phyloP scores from a whole-genome alignment of 2,888 invertebrate genomes.

The Ormyrus thymus region DNA sequence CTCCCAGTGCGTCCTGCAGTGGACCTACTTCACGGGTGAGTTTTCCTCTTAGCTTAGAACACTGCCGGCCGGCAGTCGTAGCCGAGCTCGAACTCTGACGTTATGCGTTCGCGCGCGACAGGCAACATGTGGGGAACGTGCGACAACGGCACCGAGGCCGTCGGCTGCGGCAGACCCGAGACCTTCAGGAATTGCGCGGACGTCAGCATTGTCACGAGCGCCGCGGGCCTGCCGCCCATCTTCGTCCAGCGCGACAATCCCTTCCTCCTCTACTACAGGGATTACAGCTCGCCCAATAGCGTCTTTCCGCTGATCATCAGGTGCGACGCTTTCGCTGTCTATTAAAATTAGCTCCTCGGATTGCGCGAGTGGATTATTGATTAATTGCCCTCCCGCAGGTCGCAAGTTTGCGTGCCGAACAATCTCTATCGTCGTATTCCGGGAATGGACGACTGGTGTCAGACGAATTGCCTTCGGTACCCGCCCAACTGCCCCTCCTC shows the following conservation, averaged over 20 bases:
- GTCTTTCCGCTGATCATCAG: conserved; percentile 86
- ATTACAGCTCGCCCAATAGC: conserved; percentile 80
- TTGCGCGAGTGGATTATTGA: not conserved
- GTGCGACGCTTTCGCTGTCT: conserved; percentile 73
- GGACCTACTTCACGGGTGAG: conserved; percentile 91
- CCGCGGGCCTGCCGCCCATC: conserved; percentile 83
- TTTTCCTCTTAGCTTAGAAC: not conserved
- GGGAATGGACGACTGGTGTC: conserved; percentile 90
- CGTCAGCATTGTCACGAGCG: conserved; percentile 87
- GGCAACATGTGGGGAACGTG: conserved; percentile 95
- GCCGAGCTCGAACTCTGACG: too few species aligned
- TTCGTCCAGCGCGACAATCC: conserved; percentile 84
- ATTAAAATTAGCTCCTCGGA: too few species aligned
- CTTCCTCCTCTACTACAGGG: conserved; percentile 86
- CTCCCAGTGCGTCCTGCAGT: conserved; percentile 92
- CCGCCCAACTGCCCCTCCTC: conserved; percentile 89
- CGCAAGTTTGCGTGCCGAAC: conserved; percentile 86
- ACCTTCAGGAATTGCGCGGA: conserved; percentile 95
- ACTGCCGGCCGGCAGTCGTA: not conserved
- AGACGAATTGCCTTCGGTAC: conserved; percentile 89
- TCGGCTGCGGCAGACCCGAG: conserved; percentile 93
- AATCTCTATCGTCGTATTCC: conserved; percentile 80
- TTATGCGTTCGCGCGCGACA: conserved; percentile 65
- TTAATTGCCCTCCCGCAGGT: conserved; percentile 71
- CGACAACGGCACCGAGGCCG: conserved; percentile 88